Conservation (phyloP, 2,888 invertebrate species). For the Xestia xanthographa region DNA sequence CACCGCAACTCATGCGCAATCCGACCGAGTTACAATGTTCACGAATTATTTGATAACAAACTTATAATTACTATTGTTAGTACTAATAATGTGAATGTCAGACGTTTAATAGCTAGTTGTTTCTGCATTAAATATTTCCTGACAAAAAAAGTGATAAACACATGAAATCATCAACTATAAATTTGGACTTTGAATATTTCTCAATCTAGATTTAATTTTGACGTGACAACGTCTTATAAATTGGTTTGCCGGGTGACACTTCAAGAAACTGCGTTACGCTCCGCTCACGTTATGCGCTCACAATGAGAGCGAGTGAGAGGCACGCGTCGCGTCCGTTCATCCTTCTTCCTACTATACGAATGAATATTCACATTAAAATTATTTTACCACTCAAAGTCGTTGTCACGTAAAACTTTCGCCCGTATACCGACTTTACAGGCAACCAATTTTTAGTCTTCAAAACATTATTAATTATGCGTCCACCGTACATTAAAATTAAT, state of each 20-base stretch:
- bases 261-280: too few relatives aligned
- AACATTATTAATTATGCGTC: background rate
- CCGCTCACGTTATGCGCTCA: too few relatives aligned
- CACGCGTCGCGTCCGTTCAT: too few relatives aligned
- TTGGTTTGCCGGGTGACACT: too few relatives aligned
- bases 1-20: slow-evolving; percentile 64
- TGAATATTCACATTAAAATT: too few relatives aligned
- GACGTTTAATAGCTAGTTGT: slow-evolving; percentile 8
- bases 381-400: too few relatives aligned
- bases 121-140: slow-evolving; percentile 19
- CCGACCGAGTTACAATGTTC: slow-evolving; percentile 70
- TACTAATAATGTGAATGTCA: slow-evolving; percentile 54
- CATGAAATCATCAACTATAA: slow-evolving; percentile 1
- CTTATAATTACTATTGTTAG: slow-evolving; percentile 65
- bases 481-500: slow-evolving; percentile 1
- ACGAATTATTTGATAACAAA: slow-evolving; percentile 74
- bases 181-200: slow-evolving; percentile 15
- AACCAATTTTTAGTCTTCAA: background rate
- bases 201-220: background rate
- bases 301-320: too few relatives aligned
- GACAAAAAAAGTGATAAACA: background rate
- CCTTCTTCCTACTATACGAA: too few relatives aligned
- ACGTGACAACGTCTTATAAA: too few relatives aligned
- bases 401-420: too few relatives aligned
- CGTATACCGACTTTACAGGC: too few relatives aligned